phyloP scores from a whole-genome alignment of 2,113 vertebrate genomes.

The Syngnathus scovelli region DNA sequence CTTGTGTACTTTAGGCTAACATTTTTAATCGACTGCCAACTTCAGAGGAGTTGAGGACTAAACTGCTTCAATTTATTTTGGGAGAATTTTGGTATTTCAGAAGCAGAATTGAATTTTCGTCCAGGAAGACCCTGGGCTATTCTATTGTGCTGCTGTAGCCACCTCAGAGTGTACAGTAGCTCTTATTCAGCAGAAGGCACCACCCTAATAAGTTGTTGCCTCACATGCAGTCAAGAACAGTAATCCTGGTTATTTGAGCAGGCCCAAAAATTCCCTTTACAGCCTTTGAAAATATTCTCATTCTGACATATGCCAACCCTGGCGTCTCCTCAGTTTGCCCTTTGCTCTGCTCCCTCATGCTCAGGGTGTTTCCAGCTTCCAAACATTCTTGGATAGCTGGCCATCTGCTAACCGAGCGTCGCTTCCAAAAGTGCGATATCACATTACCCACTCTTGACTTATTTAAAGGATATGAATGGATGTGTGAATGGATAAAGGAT shows the following conservation, averaged over 20 bases:
- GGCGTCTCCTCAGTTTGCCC: constrained; percentile 11
- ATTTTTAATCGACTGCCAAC: no score
- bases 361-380: constrained; percentile 28
- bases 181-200: neutral
- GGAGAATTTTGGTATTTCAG: no score
- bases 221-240: neutral
- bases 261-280: neutral
- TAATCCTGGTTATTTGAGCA: neutral
- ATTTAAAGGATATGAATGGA: constrained; percentile 29
- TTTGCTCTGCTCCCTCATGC: constrained; percentile 12
- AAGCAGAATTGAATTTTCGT: no score
- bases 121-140: no score
- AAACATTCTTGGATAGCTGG: constrained; percentile 46
- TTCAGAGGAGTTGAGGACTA: no score
- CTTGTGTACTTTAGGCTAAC: no score
- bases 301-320: constrained; percentile 12
- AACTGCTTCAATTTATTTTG: no score
- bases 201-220: neutral
- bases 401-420: constrained; percentile 55
- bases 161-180: no score
- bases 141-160: no score
- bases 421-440: constrained; percentile 41
- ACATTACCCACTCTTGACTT: constrained; percentile 44
- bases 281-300: constrained; percentile 8
- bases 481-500: no score